Evolutionary conservation across 2,888 invertebrate species (phyloP).

Genomic region (Dendrolimus pini): DNA sequence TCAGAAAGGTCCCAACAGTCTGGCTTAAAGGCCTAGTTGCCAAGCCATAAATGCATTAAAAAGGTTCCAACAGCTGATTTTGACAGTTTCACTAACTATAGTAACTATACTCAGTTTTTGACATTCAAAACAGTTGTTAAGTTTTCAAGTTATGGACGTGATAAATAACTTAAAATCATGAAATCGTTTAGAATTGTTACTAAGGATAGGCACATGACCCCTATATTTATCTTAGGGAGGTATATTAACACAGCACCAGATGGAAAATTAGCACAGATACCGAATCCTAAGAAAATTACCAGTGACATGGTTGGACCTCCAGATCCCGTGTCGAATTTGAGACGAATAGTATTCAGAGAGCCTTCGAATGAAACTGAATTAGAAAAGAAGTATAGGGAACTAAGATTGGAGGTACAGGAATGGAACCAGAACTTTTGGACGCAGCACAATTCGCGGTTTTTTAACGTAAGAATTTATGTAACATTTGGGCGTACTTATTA

Average conservation of each 20-base stretch:
- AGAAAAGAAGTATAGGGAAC: conserved; percentile 79
- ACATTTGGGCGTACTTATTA: neutral
- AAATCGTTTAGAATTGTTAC: conserved; percentile 14
- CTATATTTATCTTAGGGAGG: conserved; percentile 18
- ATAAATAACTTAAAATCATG: conserved; percentile 12
- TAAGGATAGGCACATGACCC: conserved; percentile 19
- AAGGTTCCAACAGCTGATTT: conserved; percentile 14
- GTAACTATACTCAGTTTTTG: no score
- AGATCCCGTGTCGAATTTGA: conserved; percentile 86
- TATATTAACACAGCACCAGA: conserved; percentile 39
- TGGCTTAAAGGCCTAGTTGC: no score
- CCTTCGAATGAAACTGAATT: conserved; percentile 80
- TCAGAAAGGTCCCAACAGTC: no score
- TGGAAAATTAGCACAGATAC: conserved; percentile 44
- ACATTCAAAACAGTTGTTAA: no score
- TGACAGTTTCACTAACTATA: conserved; percentile 6
- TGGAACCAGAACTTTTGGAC: conserved; percentile 94
- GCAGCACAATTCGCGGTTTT: conserved; percentile 86
- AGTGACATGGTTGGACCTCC: conserved; percentile 87
- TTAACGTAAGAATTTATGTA: conserved; percentile 52
- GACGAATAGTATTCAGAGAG: conserved; percentile 81
- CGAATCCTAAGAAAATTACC: conserved; percentile 53
- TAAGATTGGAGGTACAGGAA: conserved; percentile 81
- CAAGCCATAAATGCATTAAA: no score
- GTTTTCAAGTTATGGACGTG: no score